Conservation (phyloP, 2,113 vertebrate genomes). For the Nibea albiflora region DNA sequence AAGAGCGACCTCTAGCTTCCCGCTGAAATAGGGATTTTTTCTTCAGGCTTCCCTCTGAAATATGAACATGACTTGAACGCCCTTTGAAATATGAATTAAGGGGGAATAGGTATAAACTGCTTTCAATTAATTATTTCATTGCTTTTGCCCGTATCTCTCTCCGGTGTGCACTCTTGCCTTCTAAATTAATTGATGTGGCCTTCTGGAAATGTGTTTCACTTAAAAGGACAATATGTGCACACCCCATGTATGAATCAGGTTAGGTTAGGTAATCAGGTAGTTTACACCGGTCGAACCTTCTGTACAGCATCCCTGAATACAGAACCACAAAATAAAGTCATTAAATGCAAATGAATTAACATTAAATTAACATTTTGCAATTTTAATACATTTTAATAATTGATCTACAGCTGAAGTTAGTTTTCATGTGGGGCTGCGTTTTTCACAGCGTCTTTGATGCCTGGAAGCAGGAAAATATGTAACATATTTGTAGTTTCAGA, state of each 20-base stretch:
- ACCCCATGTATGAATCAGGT: background rate
- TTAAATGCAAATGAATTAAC: too few species aligned
- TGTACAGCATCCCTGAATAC: too few species aligned
- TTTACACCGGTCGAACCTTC: background rate
- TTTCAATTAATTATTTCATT: background rate
- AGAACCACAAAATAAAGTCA: too few species aligned
- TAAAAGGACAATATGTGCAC: background rate
- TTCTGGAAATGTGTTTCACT: background rate
- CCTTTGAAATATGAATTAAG: slow-evolving; percentile 23
- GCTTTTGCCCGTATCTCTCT: background rate
- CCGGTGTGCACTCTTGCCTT: background rate
- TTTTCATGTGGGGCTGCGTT: too few species aligned
- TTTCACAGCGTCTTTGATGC: too few species aligned
- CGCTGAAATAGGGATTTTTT: slow-evolving; percentile 18
- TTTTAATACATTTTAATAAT: too few species aligned
- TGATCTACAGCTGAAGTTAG: too few species aligned
- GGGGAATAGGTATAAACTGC: background rate
- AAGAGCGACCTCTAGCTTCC: slow-evolving; percentile 51
- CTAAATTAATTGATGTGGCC: background rate
- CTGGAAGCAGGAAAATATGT: background rate
- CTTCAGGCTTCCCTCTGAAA: slow-evolving; percentile 22
- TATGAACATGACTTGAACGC: slow-evolving; percentile 28
- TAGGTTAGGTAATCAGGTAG: background rate
- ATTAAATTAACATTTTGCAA: too few species aligned
- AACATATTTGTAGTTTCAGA: background rate